A percentile compares a stretch with the other conserved stretches of the same genome.
Conservation (phyloP, 2,797 vertebrate species). For the Gymnothorax javanicus region DNA sequence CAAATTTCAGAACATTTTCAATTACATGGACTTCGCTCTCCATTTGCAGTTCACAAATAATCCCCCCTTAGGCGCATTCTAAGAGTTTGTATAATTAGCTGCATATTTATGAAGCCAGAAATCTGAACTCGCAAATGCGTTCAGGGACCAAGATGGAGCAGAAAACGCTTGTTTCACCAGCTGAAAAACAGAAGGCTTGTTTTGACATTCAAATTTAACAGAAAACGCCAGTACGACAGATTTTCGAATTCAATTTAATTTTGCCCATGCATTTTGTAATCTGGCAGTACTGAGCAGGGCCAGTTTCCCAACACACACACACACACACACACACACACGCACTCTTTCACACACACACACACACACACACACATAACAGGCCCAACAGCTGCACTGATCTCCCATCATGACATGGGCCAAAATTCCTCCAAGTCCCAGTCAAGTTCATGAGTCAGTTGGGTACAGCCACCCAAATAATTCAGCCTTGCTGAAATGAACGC, state of each 20-base stretch:
- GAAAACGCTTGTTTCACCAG: background rate
- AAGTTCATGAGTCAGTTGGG: too few species aligned
- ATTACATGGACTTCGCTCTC: background rate
- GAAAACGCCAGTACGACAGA: background rate
- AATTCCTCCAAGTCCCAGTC: too few species aligned
- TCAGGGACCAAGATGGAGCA: too few species aligned
- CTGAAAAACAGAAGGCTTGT: background rate
- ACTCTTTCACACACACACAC: too few species aligned
- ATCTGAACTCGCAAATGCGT: background rate
- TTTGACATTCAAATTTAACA: background rate
- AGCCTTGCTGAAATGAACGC: background rate
- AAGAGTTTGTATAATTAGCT: background rate
- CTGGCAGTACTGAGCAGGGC: too few species aligned
- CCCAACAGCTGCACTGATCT: too few species aligned
- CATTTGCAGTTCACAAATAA: background rate
- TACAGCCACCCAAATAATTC: too few species aligned
- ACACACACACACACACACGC: too few species aligned
- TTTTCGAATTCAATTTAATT: background rate
- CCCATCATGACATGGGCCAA: too few species aligned
- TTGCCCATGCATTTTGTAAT: too few species aligned
- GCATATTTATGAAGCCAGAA: background rate
- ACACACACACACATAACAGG: too few species aligned
- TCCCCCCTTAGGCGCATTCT: background rate
- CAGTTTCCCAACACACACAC: too few species aligned
- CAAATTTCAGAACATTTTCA: background rate